Conservation (phyloP, 2,888 invertebrate genomes). For the Dasysyrphus albostriatus region DNA sequence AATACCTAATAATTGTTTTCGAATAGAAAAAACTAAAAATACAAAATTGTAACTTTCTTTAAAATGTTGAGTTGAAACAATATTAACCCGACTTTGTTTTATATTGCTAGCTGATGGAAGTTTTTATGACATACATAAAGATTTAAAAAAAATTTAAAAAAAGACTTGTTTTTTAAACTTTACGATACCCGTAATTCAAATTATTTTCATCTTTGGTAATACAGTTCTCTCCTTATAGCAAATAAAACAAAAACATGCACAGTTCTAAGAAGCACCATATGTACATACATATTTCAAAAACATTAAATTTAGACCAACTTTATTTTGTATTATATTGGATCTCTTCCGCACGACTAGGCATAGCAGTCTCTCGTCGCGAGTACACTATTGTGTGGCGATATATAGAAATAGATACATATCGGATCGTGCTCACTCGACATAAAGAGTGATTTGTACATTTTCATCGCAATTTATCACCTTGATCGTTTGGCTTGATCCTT, state of each 20-base stretch:
- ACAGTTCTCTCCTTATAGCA: slow-evolving; percentile 6
- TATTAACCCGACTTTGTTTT: no score
- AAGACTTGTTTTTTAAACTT: no score
- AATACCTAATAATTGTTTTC: no score
- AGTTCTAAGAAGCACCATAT: background rate
- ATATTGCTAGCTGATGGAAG: no score
- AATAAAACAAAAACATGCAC: slow-evolving; percentile 5
- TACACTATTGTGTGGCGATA: no score
- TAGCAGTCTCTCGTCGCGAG: background rate
- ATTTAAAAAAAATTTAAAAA: no score
- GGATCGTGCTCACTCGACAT: background rate
- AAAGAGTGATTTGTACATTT: slow-evolving; percentile 27
- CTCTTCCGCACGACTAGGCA: slow-evolving; percentile 4
- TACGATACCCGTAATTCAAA: no score
- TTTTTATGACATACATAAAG: no score
- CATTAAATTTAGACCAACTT: slow-evolving; percentile 59
- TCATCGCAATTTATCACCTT: slow-evolving; percentile 54
- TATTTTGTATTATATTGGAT: slow-evolving; percentile 26
- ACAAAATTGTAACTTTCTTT: no score
- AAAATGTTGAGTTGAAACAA: no score
- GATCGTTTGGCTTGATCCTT: slow-evolving; percentile 34
- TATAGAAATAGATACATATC: background rate
- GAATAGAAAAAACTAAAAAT: no score
- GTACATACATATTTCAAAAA: background rate
- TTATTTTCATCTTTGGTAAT: slow-evolving; percentile 14